These are phyloP conservation scores for Psococerastis gibbosa DNA, from an alignment of 2,888 invertebrate species.

Conservation along the genomic window DNA sequence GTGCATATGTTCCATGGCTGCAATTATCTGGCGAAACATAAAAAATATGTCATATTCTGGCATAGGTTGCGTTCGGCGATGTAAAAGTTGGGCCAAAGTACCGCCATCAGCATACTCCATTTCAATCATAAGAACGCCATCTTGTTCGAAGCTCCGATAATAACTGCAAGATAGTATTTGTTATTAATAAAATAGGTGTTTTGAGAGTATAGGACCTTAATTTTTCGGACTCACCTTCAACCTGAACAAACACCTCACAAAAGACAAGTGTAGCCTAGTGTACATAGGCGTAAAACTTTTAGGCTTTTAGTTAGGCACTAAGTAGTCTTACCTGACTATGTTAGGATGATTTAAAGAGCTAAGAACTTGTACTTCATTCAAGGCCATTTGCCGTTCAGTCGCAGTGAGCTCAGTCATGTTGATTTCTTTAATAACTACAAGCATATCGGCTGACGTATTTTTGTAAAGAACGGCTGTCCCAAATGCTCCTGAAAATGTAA, in stretches of 20 bases:
- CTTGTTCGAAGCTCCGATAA: slow-evolving; percentile 51
- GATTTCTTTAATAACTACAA: slow-evolving; percentile 56
- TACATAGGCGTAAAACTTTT: too few relatives aligned
- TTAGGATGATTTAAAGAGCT: slow-evolving; percentile 52
- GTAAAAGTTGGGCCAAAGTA: slow-evolving; percentile 43
- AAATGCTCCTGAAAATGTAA: slow-evolving; percentile 42
- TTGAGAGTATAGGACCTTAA: too few relatives aligned
- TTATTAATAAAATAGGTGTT: too few relatives aligned
- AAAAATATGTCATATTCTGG: slow-evolving; percentile 41
- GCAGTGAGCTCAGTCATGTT: slow-evolving; percentile 46
- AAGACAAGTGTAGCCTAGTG: too few relatives aligned
- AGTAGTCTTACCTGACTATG: slow-evolving; percentile 35
- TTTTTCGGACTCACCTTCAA: too few relatives aligned
- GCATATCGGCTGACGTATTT: slow-evolving; percentile 37
- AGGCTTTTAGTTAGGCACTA: too few relatives aligned
- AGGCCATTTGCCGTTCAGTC: slow-evolving; percentile 41
- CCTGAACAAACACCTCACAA: too few relatives aligned
- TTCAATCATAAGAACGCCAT: slow-evolving; percentile 49
- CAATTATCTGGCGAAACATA: slow-evolving; percentile 45
- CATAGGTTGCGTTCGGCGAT: slow-evolving; percentile 30
- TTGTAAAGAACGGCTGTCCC: slow-evolving; percentile 49
- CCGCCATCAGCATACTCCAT: slow-evolving; percentile 67
- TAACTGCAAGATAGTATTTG: slow-evolving; percentile 35
- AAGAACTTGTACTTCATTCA: slow-evolving; percentile 49
- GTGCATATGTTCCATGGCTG: slow-evolving; percentile 51